Conservation (phyloP, 2,888 invertebrate species). For the Lacanobia wlatinum region DNA sequence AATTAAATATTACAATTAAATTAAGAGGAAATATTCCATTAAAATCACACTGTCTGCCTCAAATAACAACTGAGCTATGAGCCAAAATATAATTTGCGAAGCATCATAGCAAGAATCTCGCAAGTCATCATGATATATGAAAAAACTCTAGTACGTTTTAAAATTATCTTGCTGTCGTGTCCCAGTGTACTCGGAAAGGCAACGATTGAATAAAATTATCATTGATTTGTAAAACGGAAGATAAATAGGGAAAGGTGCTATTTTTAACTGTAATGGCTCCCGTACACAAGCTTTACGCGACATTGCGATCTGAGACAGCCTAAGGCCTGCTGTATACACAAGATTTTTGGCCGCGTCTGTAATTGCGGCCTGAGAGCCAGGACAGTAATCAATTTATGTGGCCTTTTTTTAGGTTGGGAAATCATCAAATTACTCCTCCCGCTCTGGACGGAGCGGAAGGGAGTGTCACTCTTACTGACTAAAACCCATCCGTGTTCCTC, state of each 20-base stretch:
- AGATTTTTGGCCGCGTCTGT: too few relatives aligned
- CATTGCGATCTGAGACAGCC: too few relatives aligned
- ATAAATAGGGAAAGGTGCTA: slow-evolving; percentile 8
- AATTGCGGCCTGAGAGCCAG: too few relatives aligned
- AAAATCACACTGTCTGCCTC: slow-evolving; percentile 7
- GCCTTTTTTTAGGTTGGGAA: too few relatives aligned
- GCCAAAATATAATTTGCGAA: slow-evolving; percentile 17
- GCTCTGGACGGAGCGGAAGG: too few relatives aligned
- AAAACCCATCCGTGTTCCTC: too few relatives aligned
- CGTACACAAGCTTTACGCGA: too few relatives aligned
- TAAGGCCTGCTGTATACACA: too few relatives aligned
- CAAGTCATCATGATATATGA: slow-evolving; percentile 42
- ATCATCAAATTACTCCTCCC: too few relatives aligned
- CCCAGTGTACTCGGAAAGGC: not conserved
- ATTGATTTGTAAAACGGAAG: slow-evolving; percentile 29
- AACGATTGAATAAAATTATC: not conserved
- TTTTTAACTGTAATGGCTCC: not conserved
- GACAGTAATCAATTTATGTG: too few relatives aligned
- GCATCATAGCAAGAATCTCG: not conserved
- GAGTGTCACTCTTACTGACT: too few relatives aligned
- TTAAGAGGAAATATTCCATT: slow-evolving; percentile 1
- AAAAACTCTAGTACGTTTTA: slow-evolving; percentile 19
- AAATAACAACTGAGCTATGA: slow-evolving; percentile 13
- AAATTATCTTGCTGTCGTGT: slow-evolving; percentile 32
- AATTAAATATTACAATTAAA: slow-evolving; percentile 38